Percentiles rank a stretch among this genome's conserved stretches.
Conservation (phyloP, 2,888 invertebrate genomes). For the Torymus texanus region DNA sequence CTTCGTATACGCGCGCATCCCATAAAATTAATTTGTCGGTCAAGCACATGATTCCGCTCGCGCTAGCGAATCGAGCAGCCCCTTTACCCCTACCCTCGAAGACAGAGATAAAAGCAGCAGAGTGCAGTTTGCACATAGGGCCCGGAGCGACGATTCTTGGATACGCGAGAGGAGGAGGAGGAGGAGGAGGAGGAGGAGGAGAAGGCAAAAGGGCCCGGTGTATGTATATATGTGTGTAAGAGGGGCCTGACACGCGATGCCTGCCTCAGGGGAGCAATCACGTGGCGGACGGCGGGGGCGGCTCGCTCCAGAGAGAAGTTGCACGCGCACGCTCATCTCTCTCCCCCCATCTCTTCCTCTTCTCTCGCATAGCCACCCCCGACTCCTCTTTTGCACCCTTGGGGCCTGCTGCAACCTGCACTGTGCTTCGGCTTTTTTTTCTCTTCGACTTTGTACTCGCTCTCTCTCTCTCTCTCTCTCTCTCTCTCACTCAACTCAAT, state of each 20-base stretch:
- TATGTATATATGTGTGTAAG: constrained; percentile 61
- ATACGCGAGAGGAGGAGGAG: constrained; percentile 23
- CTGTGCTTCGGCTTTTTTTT: constrained; percentile 48
- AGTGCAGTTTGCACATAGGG: constrained; percentile 51
- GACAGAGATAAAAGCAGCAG: constrained; percentile 28
- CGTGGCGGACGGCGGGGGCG: constrained; percentile 73
- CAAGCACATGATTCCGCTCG: constrained; percentile 41
- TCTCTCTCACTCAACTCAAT: constrained; percentile 30
- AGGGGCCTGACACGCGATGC: constrained; percentile 75
- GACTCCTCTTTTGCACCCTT: constrained; percentile 54
- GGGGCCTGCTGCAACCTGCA: constrained; percentile 48
- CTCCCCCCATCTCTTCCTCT: constrained; percentile 57
- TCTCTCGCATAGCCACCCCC: constrained; percentile 58
- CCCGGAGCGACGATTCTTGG: constrained; percentile 47
- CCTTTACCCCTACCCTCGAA: too few relatives aligned
- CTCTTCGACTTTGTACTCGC: constrained; percentile 22
- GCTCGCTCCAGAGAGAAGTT: constrained; percentile 59
- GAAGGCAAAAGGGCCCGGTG: constrained; percentile 56
- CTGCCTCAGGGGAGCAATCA: constrained; percentile 73
- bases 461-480: constrained; percentile 46
- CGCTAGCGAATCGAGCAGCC: constrained; percentile 3
- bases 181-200: constrained; percentile 28
- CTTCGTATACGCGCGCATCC: background rate
- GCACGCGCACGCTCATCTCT: constrained; percentile 57
- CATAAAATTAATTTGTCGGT: constrained; percentile 48